Percentiles rank a stretch among this genome's conserved stretches.
Evolutionary conservation across 2,888 invertebrate genomes (phyloP).

Genomic region (Eupithecia tripunctaria): DNA sequence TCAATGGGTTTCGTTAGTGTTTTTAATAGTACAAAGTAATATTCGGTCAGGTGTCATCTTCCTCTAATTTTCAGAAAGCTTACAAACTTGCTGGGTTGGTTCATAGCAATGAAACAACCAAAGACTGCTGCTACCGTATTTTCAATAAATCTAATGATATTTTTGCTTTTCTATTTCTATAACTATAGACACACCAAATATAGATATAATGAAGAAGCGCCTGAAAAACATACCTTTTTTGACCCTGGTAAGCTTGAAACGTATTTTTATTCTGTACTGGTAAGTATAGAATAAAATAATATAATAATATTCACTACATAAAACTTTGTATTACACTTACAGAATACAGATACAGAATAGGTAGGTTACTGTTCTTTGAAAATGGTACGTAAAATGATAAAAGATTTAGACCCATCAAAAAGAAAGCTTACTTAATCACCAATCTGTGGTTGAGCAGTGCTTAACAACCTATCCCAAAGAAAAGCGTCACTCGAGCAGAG

Average conservation of each 20-base stretch:
- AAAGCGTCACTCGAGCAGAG: not conserved
- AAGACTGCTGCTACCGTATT: not conserved
- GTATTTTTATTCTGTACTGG: not conserved
- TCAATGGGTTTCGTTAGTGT: too few relatives aligned
- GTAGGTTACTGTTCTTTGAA: too few relatives aligned
- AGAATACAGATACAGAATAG: too few relatives aligned
- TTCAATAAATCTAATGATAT: not conserved
- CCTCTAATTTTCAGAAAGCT: not conserved
- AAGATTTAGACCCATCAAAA: not conserved
- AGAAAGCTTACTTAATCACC: not conserved
- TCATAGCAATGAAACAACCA: too few relatives aligned
- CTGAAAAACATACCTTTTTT: not conserved
- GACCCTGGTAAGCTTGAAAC: not conserved
- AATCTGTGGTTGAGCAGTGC: not conserved
- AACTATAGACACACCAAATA: not conserved
- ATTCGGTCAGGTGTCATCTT: not conserved
- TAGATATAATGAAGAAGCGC: not conserved
- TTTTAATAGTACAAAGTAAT: too few relatives aligned
- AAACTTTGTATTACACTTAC: too few relatives aligned
- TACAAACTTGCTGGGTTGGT: too few relatives aligned
- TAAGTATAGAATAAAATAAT: too few relatives aligned
- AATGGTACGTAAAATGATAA: not conserved
- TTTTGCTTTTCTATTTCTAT: not conserved
- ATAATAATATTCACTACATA: too few relatives aligned
- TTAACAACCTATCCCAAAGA: not conserved